Base-by-base conservation (phyloP, 2,888 invertebrate species). In the Bedellia somnulentella region DNA sequence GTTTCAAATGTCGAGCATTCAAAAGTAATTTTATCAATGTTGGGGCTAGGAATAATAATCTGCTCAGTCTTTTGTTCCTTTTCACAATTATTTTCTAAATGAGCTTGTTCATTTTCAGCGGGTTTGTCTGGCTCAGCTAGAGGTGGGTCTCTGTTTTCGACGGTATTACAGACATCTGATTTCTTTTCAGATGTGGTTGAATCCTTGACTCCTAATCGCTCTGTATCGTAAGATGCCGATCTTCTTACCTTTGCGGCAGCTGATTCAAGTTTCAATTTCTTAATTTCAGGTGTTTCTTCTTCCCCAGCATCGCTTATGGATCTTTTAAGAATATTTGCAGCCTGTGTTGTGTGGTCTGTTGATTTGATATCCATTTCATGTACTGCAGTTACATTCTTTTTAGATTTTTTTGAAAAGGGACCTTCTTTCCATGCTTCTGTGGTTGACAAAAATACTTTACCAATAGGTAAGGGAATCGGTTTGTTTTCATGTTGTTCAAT, bases 401-500 rank as follows among this genome's bases (percentile, higher is more conserved):
- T 62, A 11, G 43, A 27, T 37, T 62, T 73, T 38, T 56, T 73
- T 3, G 49, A 46, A 41, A 62, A 78, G 1, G 73, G 75, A 1
- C 75, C 64, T 12, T 57, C 58, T 29, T 57, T 57, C 70, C 75
- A 76, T 46, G 61, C 58, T 43, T 66, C 76, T 43, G 82, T 77
- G 49, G 76, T 82, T 38, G 68, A 76, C 41, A 60, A 76, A 51
- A 84, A 84, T 24, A 82, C 63, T 47, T 78, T 78, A 8, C 81
- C 85, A 3, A 80, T 60, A 26, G 75, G 80, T 39, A 61, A 75
- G 28, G 79, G 78, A 39, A 87, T 73, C 1, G 79, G 78, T 58
- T 86, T 85, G 27, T 83, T 84, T 47, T 87, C 87, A 42, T 86
- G 83, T 38, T 85, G 81, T 48, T 90, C 88, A 16, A 95, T 73